Evolutionary conservation across 2,113 vertebrate genomes (phyloP).

Genomic region (Prietella phreatophila): DNA sequence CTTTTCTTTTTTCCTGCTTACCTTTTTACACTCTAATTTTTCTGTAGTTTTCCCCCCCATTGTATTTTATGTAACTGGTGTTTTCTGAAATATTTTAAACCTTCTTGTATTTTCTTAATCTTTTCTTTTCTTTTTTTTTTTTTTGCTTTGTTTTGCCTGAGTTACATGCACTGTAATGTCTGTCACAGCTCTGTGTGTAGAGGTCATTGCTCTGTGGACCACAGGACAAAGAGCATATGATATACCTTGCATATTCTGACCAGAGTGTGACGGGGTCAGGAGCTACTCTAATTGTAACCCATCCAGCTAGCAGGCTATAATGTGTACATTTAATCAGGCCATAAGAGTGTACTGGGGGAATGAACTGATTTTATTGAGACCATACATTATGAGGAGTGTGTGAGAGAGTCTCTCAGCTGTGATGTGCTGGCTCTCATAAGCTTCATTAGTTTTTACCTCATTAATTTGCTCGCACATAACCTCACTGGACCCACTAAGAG

Average conservation of each 20-base stretch:
- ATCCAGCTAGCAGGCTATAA: constrained; percentile 67
- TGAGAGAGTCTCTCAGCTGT: constrained; percentile 74
- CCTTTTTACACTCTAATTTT: no score
- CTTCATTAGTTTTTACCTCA: constrained; percentile 83
- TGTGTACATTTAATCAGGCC: constrained; percentile 75
- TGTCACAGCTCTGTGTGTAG: background rate
- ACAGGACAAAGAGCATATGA: background rate
- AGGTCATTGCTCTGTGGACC: background rate
- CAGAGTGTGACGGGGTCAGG: constrained; percentile 21
- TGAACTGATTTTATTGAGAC: constrained; percentile 82
- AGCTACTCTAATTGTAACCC: constrained; percentile 64
- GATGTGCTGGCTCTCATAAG: constrained; percentile 72
- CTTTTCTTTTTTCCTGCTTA: background rate
- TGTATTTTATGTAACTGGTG: background rate
- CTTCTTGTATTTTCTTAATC: no score
- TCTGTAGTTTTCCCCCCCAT: background rate
- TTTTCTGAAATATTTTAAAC: background rate
- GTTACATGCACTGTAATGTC: background rate
- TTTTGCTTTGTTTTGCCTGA: background rate
- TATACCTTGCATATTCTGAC: background rate
- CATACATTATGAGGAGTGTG: constrained; percentile 79
- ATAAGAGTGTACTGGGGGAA: constrained; percentile 78
- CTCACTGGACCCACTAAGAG: constrained; percentile 58
- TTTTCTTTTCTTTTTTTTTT: background rate
- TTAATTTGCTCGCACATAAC: constrained; percentile 78